Evolutionary conservation across 2,888 invertebrate species (phyloP).

Genomic region (Eledona agricola): DNA sequence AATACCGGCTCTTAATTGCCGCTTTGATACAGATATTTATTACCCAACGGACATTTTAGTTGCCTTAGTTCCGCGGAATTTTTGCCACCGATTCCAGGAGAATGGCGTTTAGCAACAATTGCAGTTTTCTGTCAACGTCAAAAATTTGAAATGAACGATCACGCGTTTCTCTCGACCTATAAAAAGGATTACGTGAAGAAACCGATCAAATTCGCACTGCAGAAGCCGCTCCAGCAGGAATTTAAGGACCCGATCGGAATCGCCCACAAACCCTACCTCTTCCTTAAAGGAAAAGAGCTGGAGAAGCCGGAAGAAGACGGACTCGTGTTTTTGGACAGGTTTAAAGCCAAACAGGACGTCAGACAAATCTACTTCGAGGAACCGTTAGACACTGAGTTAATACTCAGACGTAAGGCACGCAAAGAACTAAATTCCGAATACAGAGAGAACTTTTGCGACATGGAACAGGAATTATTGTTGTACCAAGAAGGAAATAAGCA

Average conservation of each 20-base stretch:
- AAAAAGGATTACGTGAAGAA: slow-evolving; percentile 7
- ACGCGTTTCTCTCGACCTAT: background rate
- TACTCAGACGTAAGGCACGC: background rate
- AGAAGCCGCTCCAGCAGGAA: background rate
- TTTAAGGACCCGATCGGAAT: background rate
- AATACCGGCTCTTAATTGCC: too few species aligned
- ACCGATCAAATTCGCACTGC: background rate
- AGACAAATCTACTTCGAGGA: background rate
- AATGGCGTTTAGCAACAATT: too few species aligned
- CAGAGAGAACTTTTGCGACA: slow-evolving; percentile 1
- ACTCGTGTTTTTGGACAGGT: background rate
- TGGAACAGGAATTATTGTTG: background rate
- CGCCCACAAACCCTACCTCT: background rate
- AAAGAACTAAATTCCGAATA: slow-evolving; percentile 5
- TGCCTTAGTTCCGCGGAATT: too few species aligned
- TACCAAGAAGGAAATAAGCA: background rate
- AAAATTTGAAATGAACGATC: slow-evolving; percentile 5
- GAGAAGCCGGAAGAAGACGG: slow-evolving; percentile 4
- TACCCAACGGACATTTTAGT: too few species aligned
- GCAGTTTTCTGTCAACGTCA: slow-evolving; percentile 8
- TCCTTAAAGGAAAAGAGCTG: background rate
- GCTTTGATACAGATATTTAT: too few species aligned
- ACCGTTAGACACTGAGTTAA: slow-evolving; percentile 4
- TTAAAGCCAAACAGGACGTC: background rate
- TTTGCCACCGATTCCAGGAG: too few species aligned